Evolutionary conservation across 2,113 vertebrate genomes (phyloP).

Genomic region (Pelecanoides urinatrix): DNA sequence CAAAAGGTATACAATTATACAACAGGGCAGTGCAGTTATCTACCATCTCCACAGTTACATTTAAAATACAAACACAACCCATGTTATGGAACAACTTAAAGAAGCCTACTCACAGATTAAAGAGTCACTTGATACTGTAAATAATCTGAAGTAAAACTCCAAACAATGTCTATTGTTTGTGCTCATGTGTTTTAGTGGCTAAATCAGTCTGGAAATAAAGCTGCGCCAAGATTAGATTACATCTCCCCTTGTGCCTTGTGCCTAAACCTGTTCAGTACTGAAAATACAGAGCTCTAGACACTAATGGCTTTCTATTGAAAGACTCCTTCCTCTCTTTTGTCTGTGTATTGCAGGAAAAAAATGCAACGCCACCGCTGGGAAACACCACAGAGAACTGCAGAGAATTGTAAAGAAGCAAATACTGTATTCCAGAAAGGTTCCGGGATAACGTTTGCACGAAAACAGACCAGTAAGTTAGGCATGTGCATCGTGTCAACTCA

Average conservation of each 20-base stretch:
- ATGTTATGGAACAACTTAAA: neutral
- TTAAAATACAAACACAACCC: neutral
- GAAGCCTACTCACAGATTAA: neutral
- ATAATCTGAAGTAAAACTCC: slow-evolving; percentile 12
- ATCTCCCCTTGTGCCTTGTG: neutral
- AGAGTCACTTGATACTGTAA: neutral
- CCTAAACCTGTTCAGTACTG: neutral
- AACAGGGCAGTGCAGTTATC: neutral
- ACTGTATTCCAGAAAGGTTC: neutral
- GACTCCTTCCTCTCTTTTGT: neutral
- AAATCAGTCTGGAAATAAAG: neutral
- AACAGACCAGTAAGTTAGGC: neutral
- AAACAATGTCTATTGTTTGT: neutral
- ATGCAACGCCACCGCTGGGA: neutral
- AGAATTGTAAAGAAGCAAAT: neutral
- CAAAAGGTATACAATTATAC: neutral
- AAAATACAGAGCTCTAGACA: neutral
- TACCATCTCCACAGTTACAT: neutral
- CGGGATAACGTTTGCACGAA: neutral
- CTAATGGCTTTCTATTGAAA: neutral
- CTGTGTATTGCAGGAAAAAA: neutral
- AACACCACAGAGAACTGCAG: neutral
- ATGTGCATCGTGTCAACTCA: neutral
- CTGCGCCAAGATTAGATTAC: neutral
- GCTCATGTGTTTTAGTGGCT: neutral